A percentile compares a stretch with the other conserved stretches of the same genome.
Conservation (phyloP, 2,113 vertebrate genomes). For the Cyprinodon tularosa region DNA sequence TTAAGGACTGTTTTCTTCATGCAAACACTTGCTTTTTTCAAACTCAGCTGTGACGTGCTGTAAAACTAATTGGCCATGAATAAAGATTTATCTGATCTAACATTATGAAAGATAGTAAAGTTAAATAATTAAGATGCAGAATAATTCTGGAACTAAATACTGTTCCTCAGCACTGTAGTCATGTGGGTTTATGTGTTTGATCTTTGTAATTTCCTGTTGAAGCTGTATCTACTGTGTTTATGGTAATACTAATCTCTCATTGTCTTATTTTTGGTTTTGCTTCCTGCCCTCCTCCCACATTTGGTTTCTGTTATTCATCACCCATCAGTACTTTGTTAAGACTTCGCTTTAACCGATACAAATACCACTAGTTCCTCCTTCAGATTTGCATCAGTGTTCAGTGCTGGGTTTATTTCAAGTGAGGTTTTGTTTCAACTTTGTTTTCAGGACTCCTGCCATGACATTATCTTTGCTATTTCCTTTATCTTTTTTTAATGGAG, state of each 20-base stretch:
- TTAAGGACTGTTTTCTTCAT: too few species aligned
- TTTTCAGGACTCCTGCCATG: neutral
- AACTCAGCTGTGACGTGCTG: too few species aligned
- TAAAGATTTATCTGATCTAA: too few species aligned
- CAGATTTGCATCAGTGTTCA: neutral
- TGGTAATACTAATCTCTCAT: neutral
- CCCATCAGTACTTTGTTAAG: neutral
- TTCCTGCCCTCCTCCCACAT: neutral
- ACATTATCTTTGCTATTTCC: neutral
- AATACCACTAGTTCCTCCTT: neutral
- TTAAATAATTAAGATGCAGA: too few species aligned
- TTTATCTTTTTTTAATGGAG: neutral
- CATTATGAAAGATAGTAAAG: too few species aligned
- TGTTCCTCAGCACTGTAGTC: neutral
- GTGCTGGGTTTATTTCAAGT: neutral
- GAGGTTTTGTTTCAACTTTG: neutral
- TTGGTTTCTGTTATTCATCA: neutral
- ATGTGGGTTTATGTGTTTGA: neutral
- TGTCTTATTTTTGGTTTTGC: neutral
- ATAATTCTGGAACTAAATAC: too few species aligned
- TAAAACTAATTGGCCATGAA: too few species aligned
- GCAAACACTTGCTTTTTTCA: too few species aligned
- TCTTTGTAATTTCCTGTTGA: neutral
- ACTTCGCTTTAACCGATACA: neutral
- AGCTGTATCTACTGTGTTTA: neutral